These are phyloP conservation scores for Desoria tigrina DNA, from an alignment of 2,888 invertebrate genomes.

Conservation along the genomic window DNA sequence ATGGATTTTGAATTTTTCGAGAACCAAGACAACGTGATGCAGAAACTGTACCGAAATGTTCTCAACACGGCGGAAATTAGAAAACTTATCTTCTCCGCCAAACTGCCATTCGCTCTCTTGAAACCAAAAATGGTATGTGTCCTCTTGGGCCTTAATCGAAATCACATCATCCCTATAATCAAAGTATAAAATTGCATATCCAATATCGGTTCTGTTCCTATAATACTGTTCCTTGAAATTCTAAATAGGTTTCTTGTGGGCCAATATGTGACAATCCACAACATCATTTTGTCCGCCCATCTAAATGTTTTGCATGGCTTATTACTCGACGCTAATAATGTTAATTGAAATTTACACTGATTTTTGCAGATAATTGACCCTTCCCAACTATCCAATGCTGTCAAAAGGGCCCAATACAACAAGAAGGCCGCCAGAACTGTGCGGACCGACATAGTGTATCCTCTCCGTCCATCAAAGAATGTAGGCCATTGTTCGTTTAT, in stretches of 20 bases:
- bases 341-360: too few relatives aligned
- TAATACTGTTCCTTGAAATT: too few relatives aligned
- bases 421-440: constrained; percentile 45
- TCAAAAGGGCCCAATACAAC: constrained; percentile 48
- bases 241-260: constrained; percentile 86
- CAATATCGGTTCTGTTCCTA: too few relatives aligned
- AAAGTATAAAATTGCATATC: too few relatives aligned
- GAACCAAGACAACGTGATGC: constrained; percentile 34
- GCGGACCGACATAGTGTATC: constrained; percentile 49
- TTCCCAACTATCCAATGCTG: constrained; percentile 47
- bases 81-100: constrained; percentile 40
- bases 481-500: too few relatives aligned
- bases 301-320: too few relatives aligned
- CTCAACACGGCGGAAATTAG: constrained; percentile 43
- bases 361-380: constrained; percentile 44
- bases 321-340: too few relatives aligned
- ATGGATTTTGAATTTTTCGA: constrained; percentile 35
- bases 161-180: too few relatives aligned
- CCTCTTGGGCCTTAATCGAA: too few relatives aligned
- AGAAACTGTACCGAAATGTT: constrained; percentile 45
- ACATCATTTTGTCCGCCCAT: constrained; percentile 88
- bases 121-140: constrained; percentile 47
- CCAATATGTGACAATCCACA: constrained; percentile 87
- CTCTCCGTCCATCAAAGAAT: constrained; percentile 49
- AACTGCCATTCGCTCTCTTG: constrained; percentile 45